These are phyloP conservation scores for Equus quagga DNA, from an alignment of 2,113 vertebrate genomes.

Conservation along the genomic window DNA sequence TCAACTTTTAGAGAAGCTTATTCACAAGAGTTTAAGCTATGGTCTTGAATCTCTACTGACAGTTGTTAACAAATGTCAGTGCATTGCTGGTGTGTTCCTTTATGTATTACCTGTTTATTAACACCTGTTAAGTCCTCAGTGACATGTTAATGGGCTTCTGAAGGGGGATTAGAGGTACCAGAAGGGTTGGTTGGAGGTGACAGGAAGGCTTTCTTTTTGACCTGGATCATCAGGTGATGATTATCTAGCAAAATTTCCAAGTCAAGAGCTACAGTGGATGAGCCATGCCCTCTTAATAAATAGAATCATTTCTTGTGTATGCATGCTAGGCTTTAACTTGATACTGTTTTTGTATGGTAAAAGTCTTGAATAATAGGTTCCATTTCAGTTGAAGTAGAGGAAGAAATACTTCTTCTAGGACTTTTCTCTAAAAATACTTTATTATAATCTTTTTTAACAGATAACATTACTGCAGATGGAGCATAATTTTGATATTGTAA, in stretches of 20 bases:
- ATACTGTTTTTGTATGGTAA: neutral
- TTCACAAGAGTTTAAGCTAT: neutral
- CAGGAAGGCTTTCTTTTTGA: neutral
- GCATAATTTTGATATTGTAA: slow-evolving; percentile 99
- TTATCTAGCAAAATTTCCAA: neutral
- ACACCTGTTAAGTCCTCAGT: neutral
- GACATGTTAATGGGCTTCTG: neutral
- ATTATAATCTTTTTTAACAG: slow-evolving; percentile 85
- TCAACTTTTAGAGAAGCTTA: neutral
- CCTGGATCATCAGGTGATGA: neutral
- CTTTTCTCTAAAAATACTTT: slow-evolving; percentile 28
- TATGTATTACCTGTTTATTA: neutral
- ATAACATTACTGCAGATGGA: slow-evolving; percentile 99
- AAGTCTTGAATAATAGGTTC: neutral
- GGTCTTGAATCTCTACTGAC: neutral
- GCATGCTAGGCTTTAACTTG: neutral
- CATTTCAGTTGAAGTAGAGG: neutral
- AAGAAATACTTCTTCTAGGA: neutral
- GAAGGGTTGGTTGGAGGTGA: neutral
- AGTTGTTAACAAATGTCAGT: neutral
- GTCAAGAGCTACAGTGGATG: neutral
- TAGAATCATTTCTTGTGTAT: neutral
- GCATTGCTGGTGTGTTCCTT: neutral
- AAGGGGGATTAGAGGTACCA: neutral
- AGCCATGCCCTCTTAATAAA: neutral